Evolutionary conservation across 2,113 vertebrate genomes (phyloP), one percentile per base, ranked within the genome.

Genomic region (Heterotis niloticus): DNA sequence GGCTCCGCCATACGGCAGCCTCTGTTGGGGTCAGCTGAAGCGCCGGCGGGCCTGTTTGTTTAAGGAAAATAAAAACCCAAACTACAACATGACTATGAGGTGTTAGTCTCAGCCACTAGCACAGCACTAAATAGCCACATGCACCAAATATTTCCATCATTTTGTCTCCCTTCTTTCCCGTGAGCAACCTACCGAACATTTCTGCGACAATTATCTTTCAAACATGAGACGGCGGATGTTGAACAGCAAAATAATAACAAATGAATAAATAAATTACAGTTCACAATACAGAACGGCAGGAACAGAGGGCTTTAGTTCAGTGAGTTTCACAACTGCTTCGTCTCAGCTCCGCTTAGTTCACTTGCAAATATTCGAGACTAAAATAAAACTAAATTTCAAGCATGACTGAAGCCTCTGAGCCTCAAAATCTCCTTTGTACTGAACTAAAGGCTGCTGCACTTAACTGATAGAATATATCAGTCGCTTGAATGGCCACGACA

Each of bases 401-500:
- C 87, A 83, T 89, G 85, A 84, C 86, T 87, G 87, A 91, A 86
- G 78, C 81, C 82, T 87, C 86, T 80, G 84, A 64, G 75, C 24
- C 0, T 77, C 77, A 82, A 85, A 76, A 24, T 0, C 56, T 52
- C 82, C 84, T 80, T 78, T 56, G 80, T 60, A 82, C 68, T 20
- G 87, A 80, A 82, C 60, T 1, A 83, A 82, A 86, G 24, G 57
- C 81, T 23, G 77, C 82, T 88, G 86, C 86, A 86, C 84, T 90
- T 82, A 90, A 86, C 86, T 86, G 87, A 87, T 81, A 86, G 85
- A 84, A 87, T 89, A 87, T 84, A 84, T 84, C 81, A 87, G 85
- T 83, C 76, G 84, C 80, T 90, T 89, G 90, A 89, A 86, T 82
- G 86, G 85, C 86, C 88, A 89, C 28, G 91, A 91, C 88, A 90